Conservation (phyloP, 37 sponge, comb jelly and placozoan genomes). For the Halichondria panicea region DNA sequence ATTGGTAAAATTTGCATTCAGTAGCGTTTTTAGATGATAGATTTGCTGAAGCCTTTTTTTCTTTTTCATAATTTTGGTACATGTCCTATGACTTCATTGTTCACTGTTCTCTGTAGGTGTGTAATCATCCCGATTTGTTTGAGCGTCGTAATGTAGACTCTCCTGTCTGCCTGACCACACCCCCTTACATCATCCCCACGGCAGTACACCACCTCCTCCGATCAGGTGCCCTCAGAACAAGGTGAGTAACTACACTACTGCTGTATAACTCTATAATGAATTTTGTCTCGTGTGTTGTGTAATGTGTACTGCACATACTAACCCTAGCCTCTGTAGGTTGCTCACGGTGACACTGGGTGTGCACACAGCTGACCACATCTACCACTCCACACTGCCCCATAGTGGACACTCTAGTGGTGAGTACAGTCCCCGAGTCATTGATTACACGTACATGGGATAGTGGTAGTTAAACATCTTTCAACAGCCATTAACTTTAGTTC, state of each 20-base stretch:
- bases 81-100: background rate
- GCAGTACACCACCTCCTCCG: constrained; percentile 43
- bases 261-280: background rate
- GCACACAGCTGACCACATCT: constrained; percentile 42
- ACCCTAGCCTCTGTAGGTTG: background rate
- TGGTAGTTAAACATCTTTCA: too few relatives aligned
- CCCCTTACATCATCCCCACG: constrained; percentile 44
- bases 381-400: constrained; percentile 13
- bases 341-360: background rate
- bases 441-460: too few relatives aligned
- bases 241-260: constrained; percentile 2
- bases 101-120: constrained; percentile 58
- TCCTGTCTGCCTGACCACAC: constrained; percentile 46
- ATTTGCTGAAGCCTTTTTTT: background rate
- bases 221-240: background rate
- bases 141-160: constrained; percentile 86
- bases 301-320: background rate
- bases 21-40: background rate
- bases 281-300: too few relatives aligned
- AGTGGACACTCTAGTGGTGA: constrained; percentile 2
- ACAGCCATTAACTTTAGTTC: too few relatives aligned
- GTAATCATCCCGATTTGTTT: constrained; percentile 96
- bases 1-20: background rate
- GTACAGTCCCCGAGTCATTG: background rate
- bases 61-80: background rate